Evolutionary conservation across 53 echinoderm and acorn worm genomes (phyloP), one percentile per base, ranked within the genome.

Genomic region (Paracentrotus lividus): DNA sequence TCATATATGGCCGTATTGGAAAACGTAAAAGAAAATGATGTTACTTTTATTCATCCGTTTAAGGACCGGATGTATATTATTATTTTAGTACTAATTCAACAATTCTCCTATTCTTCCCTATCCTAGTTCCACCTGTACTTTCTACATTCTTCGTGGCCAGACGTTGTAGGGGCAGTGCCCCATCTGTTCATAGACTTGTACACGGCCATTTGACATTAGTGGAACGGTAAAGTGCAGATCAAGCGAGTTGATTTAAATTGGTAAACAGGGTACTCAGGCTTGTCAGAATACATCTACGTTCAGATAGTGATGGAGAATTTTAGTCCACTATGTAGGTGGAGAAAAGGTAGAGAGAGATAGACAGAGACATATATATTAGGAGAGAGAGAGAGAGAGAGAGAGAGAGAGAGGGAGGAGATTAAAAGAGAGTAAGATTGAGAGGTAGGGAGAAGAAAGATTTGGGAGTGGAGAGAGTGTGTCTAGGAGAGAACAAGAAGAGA

Each of bases 181-280:
- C 59, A 23, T 59, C 67, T 33, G 67, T 67, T 31, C 32, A 67
- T 29, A 33, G 32, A 31, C 67, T 33, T 67, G 67, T 67, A 12
- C 67, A 67, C 33, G 67, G 67, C 12, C 67, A 33, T 31, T 12
- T 33, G 67, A 67, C 67, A 67, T 31, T 34, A 67, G 67, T 67
- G 67, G 67, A 67, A 33, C 67, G 33, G 67, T 67, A 67, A 67
- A 67, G 67, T 67, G 67, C 67, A 67, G 31, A 32, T 67, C 67
- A 67, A 33, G 67, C 67, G 33, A 67, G 67, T 33, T 67, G 67
- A 67, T 67, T 67, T 67, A 67, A 67, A 67, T 67, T 67, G 67
- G 67, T 67, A 67, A 67, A 67, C 67, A 32, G 33, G 67, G 33
- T 67, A 67, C 67, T 67, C 67, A 67, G 67, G 33, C 67, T 33